phyloP scores from a whole-genome alignment of 2,888 invertebrate species.

The Tenodera sinensis region DNA sequence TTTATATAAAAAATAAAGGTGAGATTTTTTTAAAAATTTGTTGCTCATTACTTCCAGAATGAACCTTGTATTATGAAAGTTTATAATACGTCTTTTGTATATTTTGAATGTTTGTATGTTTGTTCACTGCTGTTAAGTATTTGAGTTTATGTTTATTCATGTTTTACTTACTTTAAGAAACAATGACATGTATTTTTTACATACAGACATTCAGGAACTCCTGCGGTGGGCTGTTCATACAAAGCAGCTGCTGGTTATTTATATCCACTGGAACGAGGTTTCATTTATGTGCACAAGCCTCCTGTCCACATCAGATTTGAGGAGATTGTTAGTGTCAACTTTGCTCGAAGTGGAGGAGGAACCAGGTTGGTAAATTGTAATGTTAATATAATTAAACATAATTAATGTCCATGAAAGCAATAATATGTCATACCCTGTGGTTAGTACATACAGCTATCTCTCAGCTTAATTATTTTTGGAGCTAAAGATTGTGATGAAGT shows the following conservation, averaged over 20 bases:
- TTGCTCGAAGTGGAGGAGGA: conserved; percentile 89
- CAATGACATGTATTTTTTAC: neutral
- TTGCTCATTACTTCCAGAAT: too few relatives aligned
- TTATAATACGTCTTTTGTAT: too few relatives aligned
- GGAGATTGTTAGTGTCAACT: conserved; percentile 91
- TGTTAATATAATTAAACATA: neutral
- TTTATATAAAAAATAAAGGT: too few relatives aligned
- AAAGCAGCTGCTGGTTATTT: conserved; percentile 96
- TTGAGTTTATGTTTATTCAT: neutral
- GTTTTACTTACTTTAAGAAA: neutral
- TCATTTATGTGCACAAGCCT: conserved; percentile 98
- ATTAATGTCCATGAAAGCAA: neutral
- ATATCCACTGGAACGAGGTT: conserved; percentile 95
- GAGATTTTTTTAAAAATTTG: too few relatives aligned
- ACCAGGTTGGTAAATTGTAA: conserved; percentile 49
- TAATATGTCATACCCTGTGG: neutral
- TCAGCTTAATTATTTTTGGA: too few relatives aligned
- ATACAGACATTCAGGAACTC: conserved; percentile 74
- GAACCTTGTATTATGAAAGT: too few relatives aligned
- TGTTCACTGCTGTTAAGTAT: too few relatives aligned
- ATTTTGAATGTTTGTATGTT: too few relatives aligned
- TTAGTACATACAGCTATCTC: too few relatives aligned
- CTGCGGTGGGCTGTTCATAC: conserved; percentile 92
- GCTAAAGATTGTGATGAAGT: too few relatives aligned
- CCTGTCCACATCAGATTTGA: conserved; percentile 97